Evolutionary conservation across 2,888 invertebrate genomes (phyloP), one percentile per base, ranked within the genome.

Genomic region (Agonopterix arenella): DNA sequence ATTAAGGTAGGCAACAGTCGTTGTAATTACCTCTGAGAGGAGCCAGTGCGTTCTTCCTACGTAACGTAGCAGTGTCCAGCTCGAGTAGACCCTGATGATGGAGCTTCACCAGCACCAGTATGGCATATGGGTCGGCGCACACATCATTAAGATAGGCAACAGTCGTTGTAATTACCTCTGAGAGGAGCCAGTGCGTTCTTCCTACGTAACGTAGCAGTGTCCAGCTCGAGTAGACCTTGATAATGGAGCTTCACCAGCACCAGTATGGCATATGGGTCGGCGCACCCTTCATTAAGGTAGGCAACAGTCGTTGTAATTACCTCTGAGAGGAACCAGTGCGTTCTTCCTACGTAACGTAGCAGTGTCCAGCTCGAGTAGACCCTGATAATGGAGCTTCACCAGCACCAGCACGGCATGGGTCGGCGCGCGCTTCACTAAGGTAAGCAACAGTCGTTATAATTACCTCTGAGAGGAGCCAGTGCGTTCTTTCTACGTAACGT

Each of bases 391-490:
- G 11, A 94, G 74, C 61, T 94, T 93, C 0, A 92, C 91, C 57
- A 94, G 89, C 56, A 93, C 80, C 0, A 95, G 73, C 43, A 90
- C 85, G 1, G 90, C 90, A 47, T 90, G 90, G 36, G 92, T 90
- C 40, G 91, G 90, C 10, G 89, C 77, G 49, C 90, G 89, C 9
- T 91, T 91, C 0, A 92, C 83, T 1, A 95, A 73, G 0, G 91
- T 90, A 11, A 94, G 82, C 68, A 94, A 94, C 1, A 95, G 85
- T 90, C 10, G 89, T 78, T n/a, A n/a, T n/a, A n/a, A n/a, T n/a
- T n/a, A n/a, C 81, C 70, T 67, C 70, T 72, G 5, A 78, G 57
- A 11, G 89, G 84, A 13, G 92, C 90, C 50, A 89, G 76, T 0
- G 92, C 85, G 46, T 89, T 86, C 43, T 91, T 93, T 36, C 88